Percentiles rank a stretch among this genome's conserved stretches.
These are phyloP conservation scores for Galerucella calmariensis DNA, from an alignment of 2,888 invertebrate species.

Conservation along the genomic window DNA sequence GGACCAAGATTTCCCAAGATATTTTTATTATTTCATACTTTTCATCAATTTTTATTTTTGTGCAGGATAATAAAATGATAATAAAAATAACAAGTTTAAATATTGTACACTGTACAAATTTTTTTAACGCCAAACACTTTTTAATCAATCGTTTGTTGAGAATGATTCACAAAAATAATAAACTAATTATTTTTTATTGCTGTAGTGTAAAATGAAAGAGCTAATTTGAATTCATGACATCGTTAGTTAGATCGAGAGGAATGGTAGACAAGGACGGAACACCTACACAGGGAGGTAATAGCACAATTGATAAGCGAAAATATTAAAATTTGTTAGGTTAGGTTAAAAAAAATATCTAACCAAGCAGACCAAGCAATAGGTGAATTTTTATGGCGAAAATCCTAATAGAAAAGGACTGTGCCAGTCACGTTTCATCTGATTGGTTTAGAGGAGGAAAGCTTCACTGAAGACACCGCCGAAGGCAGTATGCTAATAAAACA, in stretches of 20 bases:
- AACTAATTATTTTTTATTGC: slow-evolving; percentile 38
- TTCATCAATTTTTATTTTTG: no score
- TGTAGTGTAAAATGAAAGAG: slow-evolving; percentile 37
- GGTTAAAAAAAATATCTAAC: no score
- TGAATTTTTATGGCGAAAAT: no score
- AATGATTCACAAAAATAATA: slow-evolving; percentile 26
- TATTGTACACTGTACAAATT: neutral
- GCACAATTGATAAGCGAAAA: neutral
- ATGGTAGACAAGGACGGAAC: slow-evolving; percentile 2
- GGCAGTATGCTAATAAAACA: no score
- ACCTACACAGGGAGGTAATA: neutral
- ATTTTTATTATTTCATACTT: no score
- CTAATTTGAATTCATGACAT: slow-evolving; percentile 45
- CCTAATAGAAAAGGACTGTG: no score
- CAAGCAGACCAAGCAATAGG: no score
- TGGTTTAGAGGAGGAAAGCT: no score
- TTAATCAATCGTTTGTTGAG: slow-evolving; percentile 2
- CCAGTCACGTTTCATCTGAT: no score
- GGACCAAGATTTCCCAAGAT: no score
- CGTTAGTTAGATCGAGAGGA: slow-evolving; percentile 26
- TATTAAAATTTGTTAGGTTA: neutral
- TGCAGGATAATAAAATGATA: no score
- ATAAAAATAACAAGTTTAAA: slow-evolving; percentile 38
- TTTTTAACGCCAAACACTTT: neutral
- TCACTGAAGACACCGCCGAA: no score